Conservation (phyloP, 2,888 invertebrate genomes). For the Cerastis rubricosa region DNA sequence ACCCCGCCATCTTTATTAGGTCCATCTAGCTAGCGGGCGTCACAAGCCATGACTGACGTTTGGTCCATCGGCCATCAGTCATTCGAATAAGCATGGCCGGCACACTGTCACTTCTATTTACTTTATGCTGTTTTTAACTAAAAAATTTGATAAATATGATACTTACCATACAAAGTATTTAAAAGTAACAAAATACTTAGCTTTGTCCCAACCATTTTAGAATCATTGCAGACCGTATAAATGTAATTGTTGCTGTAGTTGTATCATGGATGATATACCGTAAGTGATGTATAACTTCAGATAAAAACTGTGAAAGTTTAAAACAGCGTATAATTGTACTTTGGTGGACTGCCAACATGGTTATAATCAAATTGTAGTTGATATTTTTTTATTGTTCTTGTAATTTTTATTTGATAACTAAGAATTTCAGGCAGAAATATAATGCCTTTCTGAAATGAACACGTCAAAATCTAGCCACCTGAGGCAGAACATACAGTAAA, state of each 20-base stretch:
- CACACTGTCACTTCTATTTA: no score
- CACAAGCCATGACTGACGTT: no score
- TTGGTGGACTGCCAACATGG: conserved; percentile 24
- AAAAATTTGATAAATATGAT: neutral
- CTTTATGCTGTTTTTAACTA: no score
- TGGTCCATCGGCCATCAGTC: no score
- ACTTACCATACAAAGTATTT: conserved; percentile 39
- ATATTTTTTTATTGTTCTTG: conserved; percentile 21
- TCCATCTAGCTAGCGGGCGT: no score
- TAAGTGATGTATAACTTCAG: no score
- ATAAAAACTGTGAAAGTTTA: no score
- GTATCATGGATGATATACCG: no score
- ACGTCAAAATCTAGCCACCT: neutral
- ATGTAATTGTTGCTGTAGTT: neutral
- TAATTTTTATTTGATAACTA: neutral
- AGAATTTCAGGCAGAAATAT: neutral
- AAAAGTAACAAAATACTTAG: conserved; percentile 35
- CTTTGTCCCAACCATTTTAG: conserved; percentile 33
- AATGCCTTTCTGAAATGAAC: neutral
- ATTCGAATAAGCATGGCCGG: no score
- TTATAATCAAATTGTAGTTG: conserved; percentile 13
- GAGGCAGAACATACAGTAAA: no score
- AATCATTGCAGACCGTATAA: conserved; percentile 10
- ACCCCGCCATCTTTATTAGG: no score
- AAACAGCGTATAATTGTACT: neutral